A percentile compares a stretch with the other conserved stretches of the same genome.
These are phyloP conservation scores for Plagodis pulveraria DNA, from an alignment of 2,888 invertebrate species.

Conservation along the genomic window DNA sequence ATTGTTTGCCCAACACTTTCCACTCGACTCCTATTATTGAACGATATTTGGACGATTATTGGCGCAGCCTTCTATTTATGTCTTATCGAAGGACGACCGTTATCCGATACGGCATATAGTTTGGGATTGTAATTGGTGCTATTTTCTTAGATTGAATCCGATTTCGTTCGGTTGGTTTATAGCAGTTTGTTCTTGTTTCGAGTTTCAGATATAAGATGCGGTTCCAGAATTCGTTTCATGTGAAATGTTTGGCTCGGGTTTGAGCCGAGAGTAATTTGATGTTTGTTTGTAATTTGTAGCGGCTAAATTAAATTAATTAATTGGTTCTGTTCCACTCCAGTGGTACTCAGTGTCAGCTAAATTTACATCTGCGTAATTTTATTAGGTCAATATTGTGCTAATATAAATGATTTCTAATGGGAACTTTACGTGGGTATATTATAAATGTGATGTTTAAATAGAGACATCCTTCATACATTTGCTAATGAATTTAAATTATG, in stretches of 20 bases:
- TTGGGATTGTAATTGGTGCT: constrained; percentile 76
- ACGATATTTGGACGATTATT: constrained; percentile 78
- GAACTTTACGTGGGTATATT: constrained; percentile 4
- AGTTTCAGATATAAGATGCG: constrained; percentile 23
- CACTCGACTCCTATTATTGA: constrained; percentile 72
- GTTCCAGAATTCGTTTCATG: constrained; percentile 29
- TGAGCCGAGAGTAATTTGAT: constrained; percentile 51
- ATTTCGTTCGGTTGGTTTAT: constrained; percentile 45
- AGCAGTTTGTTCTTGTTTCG: constrained; percentile 60
- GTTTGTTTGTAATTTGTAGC: constrained; percentile 51
- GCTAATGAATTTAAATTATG: constrained; percentile 34
- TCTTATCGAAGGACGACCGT: constrained; percentile 68
- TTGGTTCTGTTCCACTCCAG: constrained; percentile 47
- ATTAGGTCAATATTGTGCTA: constrained; percentile 19
- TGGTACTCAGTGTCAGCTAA: constrained; percentile 41
- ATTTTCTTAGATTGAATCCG: constrained; percentile 72
- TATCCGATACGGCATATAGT: constrained; percentile 66
- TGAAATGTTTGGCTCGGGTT: constrained; percentile 46
- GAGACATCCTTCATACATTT: constrained; percentile 40
- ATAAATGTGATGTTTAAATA: constrained; percentile 29
- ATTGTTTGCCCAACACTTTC: constrained; percentile 76
- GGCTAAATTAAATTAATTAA: constrained; percentile 67
- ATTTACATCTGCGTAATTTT: constrained; percentile 30
- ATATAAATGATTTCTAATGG: constrained; percentile 8
- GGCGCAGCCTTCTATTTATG: constrained; percentile 69